phyloP scores from a whole-genome alignment of 2,797 vertebrate genomes.

The Pachyuromys duprasi region DNA sequence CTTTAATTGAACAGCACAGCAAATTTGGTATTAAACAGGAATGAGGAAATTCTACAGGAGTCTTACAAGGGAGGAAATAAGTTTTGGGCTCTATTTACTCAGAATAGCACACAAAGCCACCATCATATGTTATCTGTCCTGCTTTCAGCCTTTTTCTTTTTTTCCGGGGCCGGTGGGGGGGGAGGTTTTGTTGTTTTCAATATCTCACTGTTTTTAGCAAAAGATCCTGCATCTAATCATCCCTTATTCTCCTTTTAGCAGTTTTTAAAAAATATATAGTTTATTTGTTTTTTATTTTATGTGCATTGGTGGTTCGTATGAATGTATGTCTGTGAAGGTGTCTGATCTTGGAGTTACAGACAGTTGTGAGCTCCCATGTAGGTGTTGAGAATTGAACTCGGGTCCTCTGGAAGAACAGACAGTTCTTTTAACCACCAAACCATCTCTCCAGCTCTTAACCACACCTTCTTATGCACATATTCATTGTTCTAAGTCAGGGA shows the following conservation, averaged over 20 bases:
- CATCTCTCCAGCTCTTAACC: too few relatives aligned
- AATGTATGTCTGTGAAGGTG: too few relatives aligned
- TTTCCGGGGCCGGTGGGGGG: too few relatives aligned
- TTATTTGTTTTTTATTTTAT: too few relatives aligned
- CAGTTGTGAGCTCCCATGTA: too few relatives aligned
- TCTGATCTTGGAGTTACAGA: too few relatives aligned
- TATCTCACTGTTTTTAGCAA: not conserved
- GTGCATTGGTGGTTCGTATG: too few relatives aligned
- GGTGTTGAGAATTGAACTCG: too few relatives aligned
- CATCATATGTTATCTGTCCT: not conserved
- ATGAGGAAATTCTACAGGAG: not conserved
- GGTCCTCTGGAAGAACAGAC: too few relatives aligned
- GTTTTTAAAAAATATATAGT: too few relatives aligned
- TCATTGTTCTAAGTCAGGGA: not conserved
- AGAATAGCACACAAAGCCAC: not conserved
- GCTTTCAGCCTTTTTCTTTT: not conserved
- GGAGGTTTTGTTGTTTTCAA: not conserved
- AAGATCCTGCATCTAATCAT: not conserved
- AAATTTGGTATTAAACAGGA: not conserved
- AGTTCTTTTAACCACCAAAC: too few relatives aligned
- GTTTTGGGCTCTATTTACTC: not conserved
- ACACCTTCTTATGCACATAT: not conserved
- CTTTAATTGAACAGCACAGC: not conserved
- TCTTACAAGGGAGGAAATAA: not conserved
- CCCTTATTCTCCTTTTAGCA: not conserved